Base-by-base conservation (phyloP, 2,113 vertebrate genomes). In the Pedetes capensis region DNA sequence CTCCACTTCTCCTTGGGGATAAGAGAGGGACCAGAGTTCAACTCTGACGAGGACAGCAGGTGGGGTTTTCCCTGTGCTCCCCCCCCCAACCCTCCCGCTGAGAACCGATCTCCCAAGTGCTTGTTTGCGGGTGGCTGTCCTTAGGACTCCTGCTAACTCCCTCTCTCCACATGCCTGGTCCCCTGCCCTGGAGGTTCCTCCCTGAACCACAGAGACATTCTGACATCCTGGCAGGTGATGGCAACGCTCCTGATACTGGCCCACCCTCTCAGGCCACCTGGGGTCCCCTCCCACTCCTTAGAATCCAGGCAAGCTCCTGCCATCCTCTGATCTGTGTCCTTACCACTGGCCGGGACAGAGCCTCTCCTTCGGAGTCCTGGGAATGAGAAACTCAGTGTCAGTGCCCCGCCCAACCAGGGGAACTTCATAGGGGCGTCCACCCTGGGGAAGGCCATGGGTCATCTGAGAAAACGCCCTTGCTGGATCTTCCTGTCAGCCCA, bases 291-390 rank as follows among this genome's bases (percentile, higher is more conserved):
- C 64, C 17, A 32, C 1, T 37, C 64, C 75, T 37, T 11, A 14
- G 37, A 53, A 69, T 42, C n/a, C 39, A 83, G 76, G 68, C 32
- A 1, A 0, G 23, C 37, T 42, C 29, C 44, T 0, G 0, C 17
- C 75, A 3, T 39, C 76, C 39, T 16, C 39, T 6, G 80, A 81
- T 29, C 20, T 76, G 34, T 4, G 1, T 81, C 82, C 69, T 94
- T 96, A 97, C 97, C 96, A n/a, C 25, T 80, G 3, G 47, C 34
- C 17, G 88, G 44, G 82, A 72, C 82, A 25, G 85, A 87, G 27
- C 85, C 95, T 95, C 97, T 95, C 25, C 91, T 96, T 44, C 69
- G 96, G 51, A 97, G 93, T 66, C 88, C 97, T 97, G 37, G n/a
- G 96, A 95, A 83, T 32, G 7, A 97, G 85, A 97, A 90, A 92